These are phyloP conservation scores for Chironomus riparius DNA, from an alignment of 2,888 invertebrate species.

Conservation along the genomic window DNA sequence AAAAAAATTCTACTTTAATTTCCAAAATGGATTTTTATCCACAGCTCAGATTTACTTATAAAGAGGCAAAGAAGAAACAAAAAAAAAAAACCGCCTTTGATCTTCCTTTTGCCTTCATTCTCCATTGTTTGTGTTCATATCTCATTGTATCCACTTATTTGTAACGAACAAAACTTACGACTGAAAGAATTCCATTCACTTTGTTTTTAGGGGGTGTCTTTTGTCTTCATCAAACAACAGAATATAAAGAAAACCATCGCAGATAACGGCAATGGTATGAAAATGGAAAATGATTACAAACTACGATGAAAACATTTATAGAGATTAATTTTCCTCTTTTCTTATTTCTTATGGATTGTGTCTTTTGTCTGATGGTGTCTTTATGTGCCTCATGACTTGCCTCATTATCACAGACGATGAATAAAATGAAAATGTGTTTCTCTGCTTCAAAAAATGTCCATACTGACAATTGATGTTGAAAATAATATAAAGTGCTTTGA, in stretches of 20 bases:
- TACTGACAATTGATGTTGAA: too few species aligned
- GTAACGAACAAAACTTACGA: neutral
- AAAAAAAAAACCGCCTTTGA: neutral
- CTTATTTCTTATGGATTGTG: neutral
- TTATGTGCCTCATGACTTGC: neutral
- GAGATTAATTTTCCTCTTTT: neutral
- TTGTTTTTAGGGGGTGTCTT: neutral
- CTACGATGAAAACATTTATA: constrained; percentile 2
- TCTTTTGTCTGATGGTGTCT: neutral
- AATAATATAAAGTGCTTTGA: too few species aligned
- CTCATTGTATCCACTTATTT: neutral
- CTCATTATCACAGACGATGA: neutral
- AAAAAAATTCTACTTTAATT: neutral
- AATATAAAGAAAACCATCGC: neutral
- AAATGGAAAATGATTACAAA: constrained; percentile 1
- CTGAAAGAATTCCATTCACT: neutral
- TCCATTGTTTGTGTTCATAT: neutral
- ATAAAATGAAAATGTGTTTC: too few species aligned
- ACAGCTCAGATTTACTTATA: too few species aligned
- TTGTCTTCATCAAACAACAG: neutral
- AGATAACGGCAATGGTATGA: neutral
- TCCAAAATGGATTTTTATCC: neutral
- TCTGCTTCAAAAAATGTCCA: too few species aligned
- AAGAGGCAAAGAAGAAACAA: too few species aligned
- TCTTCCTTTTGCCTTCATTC: neutral